Percentiles rank a stretch among this genome's conserved stretches.
Evolutionary conservation across 2,888 invertebrate genomes (phyloP).

Genomic region (Oxystoma pomonae): DNA sequence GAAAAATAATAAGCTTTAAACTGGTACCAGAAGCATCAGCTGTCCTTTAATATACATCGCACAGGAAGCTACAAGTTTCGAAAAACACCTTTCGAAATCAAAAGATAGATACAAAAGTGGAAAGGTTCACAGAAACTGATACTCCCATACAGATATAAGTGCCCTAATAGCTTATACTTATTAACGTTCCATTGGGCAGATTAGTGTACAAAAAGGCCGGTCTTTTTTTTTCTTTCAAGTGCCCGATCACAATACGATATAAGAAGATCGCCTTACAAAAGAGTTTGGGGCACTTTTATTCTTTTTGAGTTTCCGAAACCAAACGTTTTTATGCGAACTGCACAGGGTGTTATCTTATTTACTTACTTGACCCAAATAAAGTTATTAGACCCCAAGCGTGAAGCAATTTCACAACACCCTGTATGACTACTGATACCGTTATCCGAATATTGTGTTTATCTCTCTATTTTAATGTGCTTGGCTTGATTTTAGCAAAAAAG

Average conservation of each 20-base stretch:
- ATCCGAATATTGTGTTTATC: no score
- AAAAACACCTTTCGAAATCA: neutral
- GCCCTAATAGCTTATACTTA: conserved; percentile 4
- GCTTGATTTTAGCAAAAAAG: neutral
- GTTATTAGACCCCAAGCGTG: no score
- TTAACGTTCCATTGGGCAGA: conserved; percentile 3
- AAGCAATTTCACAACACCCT: no score
- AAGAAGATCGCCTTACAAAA: neutral
- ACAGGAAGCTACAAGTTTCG: neutral
- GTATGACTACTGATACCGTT: no score
- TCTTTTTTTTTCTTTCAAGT: neutral
- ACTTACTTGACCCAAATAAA: no score
- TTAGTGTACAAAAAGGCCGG: neutral
- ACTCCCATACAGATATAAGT: neutral
- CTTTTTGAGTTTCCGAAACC: neutral
- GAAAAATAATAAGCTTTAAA: no score
- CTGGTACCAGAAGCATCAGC: no score
- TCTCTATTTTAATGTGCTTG: neutral
- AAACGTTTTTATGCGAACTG: no score
- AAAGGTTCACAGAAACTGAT: neutral
- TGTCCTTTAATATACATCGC: neutral
- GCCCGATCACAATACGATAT: neutral
- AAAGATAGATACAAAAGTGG: neutral
- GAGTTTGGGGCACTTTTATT: neutral
- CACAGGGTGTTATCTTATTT: no score